Percentiles rank a stretch among this genome's conserved stretches.
Conservation (phyloP, 2,888 invertebrate species). For the Ctena decussata region DNA sequence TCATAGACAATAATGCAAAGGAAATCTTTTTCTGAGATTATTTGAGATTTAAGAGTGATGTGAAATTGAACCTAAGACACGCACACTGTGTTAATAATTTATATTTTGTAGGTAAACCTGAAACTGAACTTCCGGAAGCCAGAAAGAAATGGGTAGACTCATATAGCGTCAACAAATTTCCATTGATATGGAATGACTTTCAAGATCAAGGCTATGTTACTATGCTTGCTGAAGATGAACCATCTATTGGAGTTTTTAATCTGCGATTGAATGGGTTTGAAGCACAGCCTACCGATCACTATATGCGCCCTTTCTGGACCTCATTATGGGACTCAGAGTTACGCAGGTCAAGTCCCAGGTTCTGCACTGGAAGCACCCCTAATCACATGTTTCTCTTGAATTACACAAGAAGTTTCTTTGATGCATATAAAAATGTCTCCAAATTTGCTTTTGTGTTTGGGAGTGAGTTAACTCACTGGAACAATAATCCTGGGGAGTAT, state of each 20-base stretch:
- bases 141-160: conserved; percentile 62
- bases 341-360: conserved; percentile 66
- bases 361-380: conserved; percentile 79
- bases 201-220: conserved; percentile 82
- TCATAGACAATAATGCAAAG: no score
- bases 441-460: conserved; percentile 83
- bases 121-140: conserved; percentile 77
- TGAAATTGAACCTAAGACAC: no score
- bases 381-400: conserved; percentile 80
- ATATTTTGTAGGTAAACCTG: conserved; percentile 69
- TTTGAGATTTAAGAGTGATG: no score
- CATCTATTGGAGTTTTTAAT: conserved; percentile 81
- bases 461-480: conserved; percentile 81
- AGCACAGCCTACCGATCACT: conserved; percentile 83
- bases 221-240: conserved; percentile 84
- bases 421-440: conserved; percentile 75
- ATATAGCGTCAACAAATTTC: conserved; percentile 75
- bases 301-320: conserved; percentile 85
- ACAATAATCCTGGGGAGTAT: conserved; percentile 83
- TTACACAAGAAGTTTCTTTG: conserved; percentile 81
- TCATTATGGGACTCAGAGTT: conserved; percentile 73
- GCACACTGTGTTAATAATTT: no score
- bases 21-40: no score
- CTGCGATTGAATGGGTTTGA: conserved; percentile 83
- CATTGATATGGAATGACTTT: conserved; percentile 83